These are phyloP conservation scores for Popillia japonica DNA, from an alignment of 1,140 invertebrate genomes.

Conservation along the genomic window DNA sequence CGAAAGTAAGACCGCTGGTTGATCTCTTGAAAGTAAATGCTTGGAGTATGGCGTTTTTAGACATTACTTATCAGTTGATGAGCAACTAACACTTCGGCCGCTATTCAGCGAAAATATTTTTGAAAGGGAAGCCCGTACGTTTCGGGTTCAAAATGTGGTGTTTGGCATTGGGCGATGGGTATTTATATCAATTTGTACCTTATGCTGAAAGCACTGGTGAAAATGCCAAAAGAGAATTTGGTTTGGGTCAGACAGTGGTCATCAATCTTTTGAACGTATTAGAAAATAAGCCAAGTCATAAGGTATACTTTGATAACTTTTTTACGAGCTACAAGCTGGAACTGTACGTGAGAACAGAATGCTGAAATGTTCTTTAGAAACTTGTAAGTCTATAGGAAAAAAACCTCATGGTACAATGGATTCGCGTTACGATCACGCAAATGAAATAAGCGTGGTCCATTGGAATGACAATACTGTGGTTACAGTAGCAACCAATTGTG, in stretches of 20 bases:
- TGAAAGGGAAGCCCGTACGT: conserved; percentile 61
- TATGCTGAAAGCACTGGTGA: no score
- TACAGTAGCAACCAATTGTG: no score
- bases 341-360: no score
- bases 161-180: conserved; percentile 25
- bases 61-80: conserved; percentile 61
- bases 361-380: conserved; percentile 39
- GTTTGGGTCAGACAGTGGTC: no score
- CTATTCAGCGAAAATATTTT: conserved; percentile 63
- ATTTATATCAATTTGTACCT: no score
- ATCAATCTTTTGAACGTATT: no score
- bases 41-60: conserved; percentile 43
- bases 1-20: conserved; percentile 7
- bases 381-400: conserved; percentile 16
- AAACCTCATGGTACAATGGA: neutral
- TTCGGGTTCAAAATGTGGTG: conserved; percentile 63
- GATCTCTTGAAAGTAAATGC: neutral
- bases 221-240: no score
- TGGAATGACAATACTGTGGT: no score
- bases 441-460: no score
- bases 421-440: no score
- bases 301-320: neutral
- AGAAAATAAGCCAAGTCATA: no score
- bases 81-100: conserved; percentile 63
- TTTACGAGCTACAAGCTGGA: no score